phyloP scores from a whole-genome alignment of 2,888 invertebrate genomes.

The Xestia sexstrigata region DNA sequence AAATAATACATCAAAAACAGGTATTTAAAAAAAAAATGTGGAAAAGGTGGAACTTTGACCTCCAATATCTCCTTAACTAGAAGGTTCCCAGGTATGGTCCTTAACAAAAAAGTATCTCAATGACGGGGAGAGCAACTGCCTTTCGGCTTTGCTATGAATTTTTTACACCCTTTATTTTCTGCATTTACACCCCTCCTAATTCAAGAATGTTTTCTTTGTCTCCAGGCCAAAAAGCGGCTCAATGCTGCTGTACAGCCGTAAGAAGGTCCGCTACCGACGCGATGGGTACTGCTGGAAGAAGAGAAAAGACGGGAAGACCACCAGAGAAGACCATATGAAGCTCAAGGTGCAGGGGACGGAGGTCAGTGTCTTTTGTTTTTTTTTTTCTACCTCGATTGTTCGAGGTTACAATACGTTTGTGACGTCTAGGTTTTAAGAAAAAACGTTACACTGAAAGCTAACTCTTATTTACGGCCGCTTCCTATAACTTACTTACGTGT shows the following conservation, averaged over 20 bases:
- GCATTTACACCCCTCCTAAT: background rate
- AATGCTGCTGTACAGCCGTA: constrained; percentile 98
- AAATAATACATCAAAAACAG: too few species aligned
- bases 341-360: constrained; percentile 99
- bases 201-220: constrained; percentile 57
- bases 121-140: too few species aligned
- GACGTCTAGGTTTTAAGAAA: background rate
- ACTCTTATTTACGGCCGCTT: background rate
- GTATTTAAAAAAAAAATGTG: too few species aligned
- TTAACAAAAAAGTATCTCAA: too few species aligned
- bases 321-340: constrained; percentile 99
- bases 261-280: constrained; percentile 98
- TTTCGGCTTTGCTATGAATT: too few species aligned
- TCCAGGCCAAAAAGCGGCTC: constrained; percentile 98
- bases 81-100: too few species aligned
- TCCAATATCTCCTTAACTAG: too few species aligned
- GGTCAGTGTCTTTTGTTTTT: constrained; percentile 88
- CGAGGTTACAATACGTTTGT: background rate
- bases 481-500: too few species aligned
- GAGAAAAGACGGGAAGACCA: constrained; percentile 99
- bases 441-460: background rate
- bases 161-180: background rate
- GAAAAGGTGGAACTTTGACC: too few species aligned
- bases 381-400: background rate
- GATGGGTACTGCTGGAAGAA: constrained; percentile 99